These are phyloP conservation scores for Columba janthina DNA, from an alignment of 2,113 vertebrate genomes.

Conservation along the genomic window DNA sequence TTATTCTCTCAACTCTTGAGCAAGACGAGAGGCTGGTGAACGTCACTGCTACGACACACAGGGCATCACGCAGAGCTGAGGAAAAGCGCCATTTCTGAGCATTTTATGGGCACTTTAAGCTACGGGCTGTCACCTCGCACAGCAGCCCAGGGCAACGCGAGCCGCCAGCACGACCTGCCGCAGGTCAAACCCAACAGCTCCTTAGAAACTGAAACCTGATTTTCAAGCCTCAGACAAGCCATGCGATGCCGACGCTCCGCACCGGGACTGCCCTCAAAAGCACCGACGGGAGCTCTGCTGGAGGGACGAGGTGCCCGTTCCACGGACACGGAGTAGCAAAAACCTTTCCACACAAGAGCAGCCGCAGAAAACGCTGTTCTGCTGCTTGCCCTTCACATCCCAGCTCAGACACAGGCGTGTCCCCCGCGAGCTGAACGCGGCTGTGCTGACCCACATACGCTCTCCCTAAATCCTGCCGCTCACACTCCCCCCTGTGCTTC, in stretches of 20 bases:
- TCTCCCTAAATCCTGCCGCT: neutral
- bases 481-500: neutral
- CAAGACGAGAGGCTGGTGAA: neutral
- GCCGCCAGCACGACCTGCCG: accelerated
- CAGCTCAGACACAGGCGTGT: neutral
- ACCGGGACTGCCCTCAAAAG: neutral
- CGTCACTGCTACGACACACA: neutral
- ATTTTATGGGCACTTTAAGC: neutral
- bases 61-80: neutral
- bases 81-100: neutral
- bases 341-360: neutral
- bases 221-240: neutral
- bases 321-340: neutral
- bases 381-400: neutral
- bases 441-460: neutral
- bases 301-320: accelerated
- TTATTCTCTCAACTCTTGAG: neutral
- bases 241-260: neutral
- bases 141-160: neutral
- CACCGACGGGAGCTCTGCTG: neutral
- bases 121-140: accelerated
- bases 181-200: neutral
- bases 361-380: neutral
- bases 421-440: neutral
- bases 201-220: neutral